Percentiles rank a stretch among this genome's conserved stretches.
Conservation (phyloP, 2,888 invertebrate genomes). For the Rhamphomyia laevipes region DNA sequence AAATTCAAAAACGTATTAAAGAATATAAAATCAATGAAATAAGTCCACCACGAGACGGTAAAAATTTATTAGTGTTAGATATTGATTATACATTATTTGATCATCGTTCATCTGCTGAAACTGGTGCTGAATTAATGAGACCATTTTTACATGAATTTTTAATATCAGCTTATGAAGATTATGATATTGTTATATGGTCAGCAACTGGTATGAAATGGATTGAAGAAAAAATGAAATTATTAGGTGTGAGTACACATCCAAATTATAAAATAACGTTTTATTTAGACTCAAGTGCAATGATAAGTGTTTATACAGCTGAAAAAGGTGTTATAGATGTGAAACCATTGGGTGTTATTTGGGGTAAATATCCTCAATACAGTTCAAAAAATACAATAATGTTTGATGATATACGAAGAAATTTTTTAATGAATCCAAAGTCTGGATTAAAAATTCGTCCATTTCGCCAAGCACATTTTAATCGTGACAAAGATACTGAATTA, state of each 20-base stretch:
- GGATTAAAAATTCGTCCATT: conserved; percentile 86
- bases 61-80: conserved; percentile 84
- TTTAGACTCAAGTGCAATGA: conserved; percentile 88
- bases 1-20: conserved; percentile 70
- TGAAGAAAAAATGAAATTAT: conserved; percentile 87
- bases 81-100: conserved; percentile 96
- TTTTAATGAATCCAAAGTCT: conserved; percentile 93
- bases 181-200: conserved; percentile 97
- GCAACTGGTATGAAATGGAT: conserved; percentile 99
- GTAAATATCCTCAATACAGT: conserved; percentile 78
- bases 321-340: conserved; percentile 91
- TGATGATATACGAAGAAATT: conserved; percentile 90
- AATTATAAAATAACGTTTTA: conserved; percentile 89
- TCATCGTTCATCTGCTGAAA: conserved; percentile 85
- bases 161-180: conserved; percentile 72
- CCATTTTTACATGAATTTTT: conserved; percentile 93
- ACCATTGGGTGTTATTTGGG: conserved; percentile 95
- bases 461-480: conserved; percentile 78
- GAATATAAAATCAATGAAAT: conserved; percentile 73
- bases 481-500: conserved; percentile 73
- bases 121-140: conserved; percentile 78
- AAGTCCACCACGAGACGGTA: conserved; percentile 70
- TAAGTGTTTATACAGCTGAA: conserved; percentile 80
- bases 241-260: conserved; percentile 72
- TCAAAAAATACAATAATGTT: conserved; percentile 95